phyloP scores from a whole-genome alignment of 2,888 invertebrate species.

The Leptopilina drosophilae region DNA sequence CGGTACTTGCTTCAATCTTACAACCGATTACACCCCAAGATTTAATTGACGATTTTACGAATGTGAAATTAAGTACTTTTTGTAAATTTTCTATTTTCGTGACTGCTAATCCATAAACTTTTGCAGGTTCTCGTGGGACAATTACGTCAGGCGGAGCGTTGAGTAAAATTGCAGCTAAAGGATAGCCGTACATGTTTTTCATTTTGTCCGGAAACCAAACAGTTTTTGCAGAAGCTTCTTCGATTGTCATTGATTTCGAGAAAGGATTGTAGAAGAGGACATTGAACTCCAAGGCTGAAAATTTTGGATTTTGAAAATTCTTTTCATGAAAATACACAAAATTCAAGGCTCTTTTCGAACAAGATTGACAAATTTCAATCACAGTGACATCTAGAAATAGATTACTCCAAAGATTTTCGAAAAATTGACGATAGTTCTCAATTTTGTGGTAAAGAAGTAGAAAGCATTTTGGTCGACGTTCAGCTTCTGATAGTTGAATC shows the following conservation, averaged over 20 bases:
- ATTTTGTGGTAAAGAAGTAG: not conserved
- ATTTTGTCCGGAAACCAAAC: not conserved
- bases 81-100: not conserved
- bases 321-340: too few species aligned
- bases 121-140: not conserved
- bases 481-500: not conserved
- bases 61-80: not conserved
- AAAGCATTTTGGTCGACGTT: not conserved
- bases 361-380: too few species aligned
- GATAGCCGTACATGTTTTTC: not conserved
- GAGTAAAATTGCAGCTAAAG: not conserved
- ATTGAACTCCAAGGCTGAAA: too few species aligned
- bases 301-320: not conserved
- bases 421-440: not conserved
- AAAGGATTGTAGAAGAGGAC: not conserved
- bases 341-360: too few species aligned
- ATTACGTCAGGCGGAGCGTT: not conserved
- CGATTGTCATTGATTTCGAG: not conserved
- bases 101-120: not conserved
- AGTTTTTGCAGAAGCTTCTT: not conserved
- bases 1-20: too few species aligned
- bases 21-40: not conserved
- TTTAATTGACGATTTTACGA: not conserved
- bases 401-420: not conserved
- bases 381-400: not conserved